Conservation (phyloP, 2,797 vertebrate genomes). For the Rhinoraja longicauda region DNA sequence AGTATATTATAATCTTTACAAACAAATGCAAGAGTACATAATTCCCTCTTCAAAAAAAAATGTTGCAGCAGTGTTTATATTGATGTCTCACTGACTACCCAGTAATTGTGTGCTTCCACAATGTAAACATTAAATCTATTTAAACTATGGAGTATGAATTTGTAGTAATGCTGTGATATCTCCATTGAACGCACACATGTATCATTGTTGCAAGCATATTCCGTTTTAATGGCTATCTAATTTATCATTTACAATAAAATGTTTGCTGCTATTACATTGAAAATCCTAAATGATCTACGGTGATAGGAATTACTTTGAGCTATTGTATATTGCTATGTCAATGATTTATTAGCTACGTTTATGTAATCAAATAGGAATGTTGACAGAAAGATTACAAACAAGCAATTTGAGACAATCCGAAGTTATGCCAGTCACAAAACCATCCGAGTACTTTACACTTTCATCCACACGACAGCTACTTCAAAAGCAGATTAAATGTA, state of each 20-base stretch:
- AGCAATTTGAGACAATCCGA: background rate
- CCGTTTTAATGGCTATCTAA: background rate
- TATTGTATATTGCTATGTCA: background rate
- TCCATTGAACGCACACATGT: background rate
- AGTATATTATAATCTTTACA: constrained; percentile 22
- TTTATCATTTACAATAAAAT: background rate
- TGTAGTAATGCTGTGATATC: background rate
- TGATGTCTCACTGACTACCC: background rate
- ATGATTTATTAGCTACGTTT: background rate
- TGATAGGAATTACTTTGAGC: background rate
- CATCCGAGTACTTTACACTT: background rate
- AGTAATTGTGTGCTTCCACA: background rate
- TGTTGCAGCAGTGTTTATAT: background rate
- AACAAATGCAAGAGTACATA: background rate
- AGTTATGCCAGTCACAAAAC: background rate
- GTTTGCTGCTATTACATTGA: background rate
- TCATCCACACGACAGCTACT: background rate
- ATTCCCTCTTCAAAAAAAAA: background rate
- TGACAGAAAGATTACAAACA: too few relatives aligned
- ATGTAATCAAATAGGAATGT: constrained; percentile 4
- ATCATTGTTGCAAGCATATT: background rate
- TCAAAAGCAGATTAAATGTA: background rate
- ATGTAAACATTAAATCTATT: background rate
- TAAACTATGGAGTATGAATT: background rate
- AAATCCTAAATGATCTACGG: background rate